Evolutionary conservation across 2,797 vertebrate genomes (phyloP).

Genomic region (Numenius phaeopus): DNA sequence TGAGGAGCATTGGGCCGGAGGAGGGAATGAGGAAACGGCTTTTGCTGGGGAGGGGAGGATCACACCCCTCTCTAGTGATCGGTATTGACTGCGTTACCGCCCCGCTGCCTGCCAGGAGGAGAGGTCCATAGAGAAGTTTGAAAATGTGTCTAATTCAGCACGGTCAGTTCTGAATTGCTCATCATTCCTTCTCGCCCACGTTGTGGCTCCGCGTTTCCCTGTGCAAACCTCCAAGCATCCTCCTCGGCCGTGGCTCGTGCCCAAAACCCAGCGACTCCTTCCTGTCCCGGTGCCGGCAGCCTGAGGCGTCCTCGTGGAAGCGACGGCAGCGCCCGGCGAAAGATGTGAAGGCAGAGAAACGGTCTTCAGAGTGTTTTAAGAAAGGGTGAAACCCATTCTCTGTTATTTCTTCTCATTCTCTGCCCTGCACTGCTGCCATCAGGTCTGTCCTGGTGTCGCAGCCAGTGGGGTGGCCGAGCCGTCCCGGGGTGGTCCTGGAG

Average conservation of each 20-base stretch:
- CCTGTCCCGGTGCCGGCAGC: rapidly evolving
- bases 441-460: background rate
- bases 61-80: rapidly evolving
- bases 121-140: rapidly evolving
- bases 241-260: rapidly evolving
- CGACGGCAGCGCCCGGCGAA: rapidly evolving
- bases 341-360: rapidly evolving
- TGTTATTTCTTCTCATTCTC: background rate
- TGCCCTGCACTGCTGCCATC: conserved; percentile 35
- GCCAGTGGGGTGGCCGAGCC: rapidly evolving
- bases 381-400: background rate
- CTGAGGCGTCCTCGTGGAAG: rapidly evolving
- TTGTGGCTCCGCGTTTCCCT: rapidly evolving
- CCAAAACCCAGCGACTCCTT: rapidly evolving
- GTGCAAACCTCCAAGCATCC: rapidly evolving
- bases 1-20: background rate
- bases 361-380: too few species aligned
- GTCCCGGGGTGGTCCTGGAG: rapidly evolving
- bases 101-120: background rate
- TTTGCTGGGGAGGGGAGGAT: background rate
- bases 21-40: background rate
- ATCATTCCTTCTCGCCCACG: rapidly evolving
- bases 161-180: background rate
- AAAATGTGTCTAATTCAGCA: background rate
- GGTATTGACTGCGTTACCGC: background rate